Base-by-base conservation (phyloP, 2,888 invertebrate genomes). In the Pterostichus madidus region DNA sequence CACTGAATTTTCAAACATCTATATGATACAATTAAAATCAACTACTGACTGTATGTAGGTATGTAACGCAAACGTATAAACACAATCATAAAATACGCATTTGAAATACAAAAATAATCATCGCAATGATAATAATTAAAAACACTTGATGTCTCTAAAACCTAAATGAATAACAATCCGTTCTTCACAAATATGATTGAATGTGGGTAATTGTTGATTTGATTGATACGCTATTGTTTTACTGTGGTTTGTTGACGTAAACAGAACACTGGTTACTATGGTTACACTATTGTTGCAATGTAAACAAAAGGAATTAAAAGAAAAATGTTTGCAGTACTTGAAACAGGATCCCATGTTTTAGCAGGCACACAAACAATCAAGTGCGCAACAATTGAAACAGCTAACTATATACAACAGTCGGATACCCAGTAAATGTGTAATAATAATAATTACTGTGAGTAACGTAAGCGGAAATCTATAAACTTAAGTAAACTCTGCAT, bases 181-280 rank as follows among this genome's bases (percentile, higher is more conserved):
- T 88, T 89, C 89, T 88, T 89, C 89, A 89, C 88, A 88, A 89
- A 88, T 88, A 89, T 87, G 89, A 88, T 89, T 88, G 86, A 89
- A 89, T 90, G 90, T 90, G 90, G 90, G 89, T 86, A 89, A 89
- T 87, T 87, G 87, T 88, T 89, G 82, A 84, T 84, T 84, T 84
- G 64, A 84, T 39, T 78, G 84, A 71, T 84, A 73, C 78, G 44
- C 77, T 83, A 81, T 84, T 90, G 89, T 89, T 88, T 89, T 87
- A 87, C 88, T 88, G 87, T 89, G 88, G 88, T 88, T 86, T 87
- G 64, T 64, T 53, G 75, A 83, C 31, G 53, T 77, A 83, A 83
- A 83, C 83, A 76, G 52, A 83, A 76, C 32, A 64, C 49, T 77
- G 83, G 76, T 83, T 83, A 53, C 83, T 83, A 83, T 83, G 64